Evolutionary conservation across 2,888 invertebrate species (phyloP), one percentile per base, ranked within the genome.

Genomic region (Tiphia femorata): DNA sequence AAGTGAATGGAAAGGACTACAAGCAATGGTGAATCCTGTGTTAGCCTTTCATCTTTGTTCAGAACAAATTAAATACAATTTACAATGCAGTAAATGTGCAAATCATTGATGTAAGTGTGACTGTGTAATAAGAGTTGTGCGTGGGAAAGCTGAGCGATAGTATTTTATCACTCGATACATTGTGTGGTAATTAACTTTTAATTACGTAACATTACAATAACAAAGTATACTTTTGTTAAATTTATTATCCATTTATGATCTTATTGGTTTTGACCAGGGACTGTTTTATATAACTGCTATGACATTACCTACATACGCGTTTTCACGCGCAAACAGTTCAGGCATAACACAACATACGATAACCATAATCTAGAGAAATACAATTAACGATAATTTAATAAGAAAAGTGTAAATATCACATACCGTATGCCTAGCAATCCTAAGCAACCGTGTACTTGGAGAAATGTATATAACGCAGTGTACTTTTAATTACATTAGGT

Each of bases 401-500:
- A 78, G 72, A 60, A 64, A 74, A 67, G 46, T 81, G 81, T 81
- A 82, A 72, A 82, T 82, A 81, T 70, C 77, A 72, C 64, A 75
- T 75, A 78, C 76, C 76, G 78, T 82, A 78, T 72, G 79, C 79
- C 76, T 81, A 81, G 78, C 72, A 70, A 78, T 76, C 68, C 62
- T 82, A 82, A 83, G 77, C 56, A 58, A 77, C 64, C 73, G 80
- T 83, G 81, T 82, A 83, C 80, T 83, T 81, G 78, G 77, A 81
- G 77, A 78, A 62, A 78, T 83, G 80, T 83, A 83, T 83, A 82
- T 82, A 81, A 82, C 74, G 80, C 81, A 82, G 80, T 83, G 82
- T 83, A 83, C 82, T 83, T 82, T 82, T 80, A 79, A 81, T 80
- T 81, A 77, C 71, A 75, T 70, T 83, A 83, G 81, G 78, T 79